Percentiles rank a stretch among this genome's conserved stretches.
Conservation (phyloP, 2,888 invertebrate genomes). For the Rhamphomyia laevipes region DNA sequence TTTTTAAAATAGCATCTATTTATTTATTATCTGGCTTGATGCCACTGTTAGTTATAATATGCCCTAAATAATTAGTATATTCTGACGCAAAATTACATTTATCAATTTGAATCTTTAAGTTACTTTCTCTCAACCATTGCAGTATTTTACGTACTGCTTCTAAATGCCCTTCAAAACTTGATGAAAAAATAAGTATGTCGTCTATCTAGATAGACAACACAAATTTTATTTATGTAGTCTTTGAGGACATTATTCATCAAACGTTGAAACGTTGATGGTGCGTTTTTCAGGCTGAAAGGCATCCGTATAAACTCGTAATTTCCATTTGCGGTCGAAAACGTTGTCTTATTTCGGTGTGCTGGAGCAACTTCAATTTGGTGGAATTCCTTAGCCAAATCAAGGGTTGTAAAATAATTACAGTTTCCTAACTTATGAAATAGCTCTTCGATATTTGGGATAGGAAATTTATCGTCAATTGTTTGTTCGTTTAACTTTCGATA, state of each 20-base stretch:
- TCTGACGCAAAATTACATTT: background rate
- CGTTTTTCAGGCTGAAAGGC: background rate
- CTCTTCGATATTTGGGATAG: conserved; percentile 8
- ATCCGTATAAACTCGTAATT: background rate
- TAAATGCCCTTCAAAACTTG: background rate
- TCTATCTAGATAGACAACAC: background rate
- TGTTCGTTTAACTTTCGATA: conserved; percentile 4
- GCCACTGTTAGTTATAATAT: background rate
- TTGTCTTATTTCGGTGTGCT: background rate
- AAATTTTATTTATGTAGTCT: background rate
- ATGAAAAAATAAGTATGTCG: background rate
- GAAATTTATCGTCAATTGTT: conserved; percentile 1
- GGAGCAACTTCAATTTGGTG: conserved; percentile 8
- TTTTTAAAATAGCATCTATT: no score
- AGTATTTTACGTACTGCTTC: background rate
- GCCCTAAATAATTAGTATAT: background rate
- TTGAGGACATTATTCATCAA: background rate
- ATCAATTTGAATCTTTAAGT: background rate
- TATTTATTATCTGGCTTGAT: background rate
- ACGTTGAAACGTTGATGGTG: background rate
- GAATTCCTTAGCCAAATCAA: conserved; percentile 13
- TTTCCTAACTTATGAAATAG: conserved; percentile 11
- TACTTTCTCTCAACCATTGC: background rate
- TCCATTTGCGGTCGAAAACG: background rate
- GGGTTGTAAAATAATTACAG: conserved; percentile 9